Base-by-base conservation (phyloP, 1,140 invertebrate genomes). In the Aphaenogaster ashmeadi region DNA sequence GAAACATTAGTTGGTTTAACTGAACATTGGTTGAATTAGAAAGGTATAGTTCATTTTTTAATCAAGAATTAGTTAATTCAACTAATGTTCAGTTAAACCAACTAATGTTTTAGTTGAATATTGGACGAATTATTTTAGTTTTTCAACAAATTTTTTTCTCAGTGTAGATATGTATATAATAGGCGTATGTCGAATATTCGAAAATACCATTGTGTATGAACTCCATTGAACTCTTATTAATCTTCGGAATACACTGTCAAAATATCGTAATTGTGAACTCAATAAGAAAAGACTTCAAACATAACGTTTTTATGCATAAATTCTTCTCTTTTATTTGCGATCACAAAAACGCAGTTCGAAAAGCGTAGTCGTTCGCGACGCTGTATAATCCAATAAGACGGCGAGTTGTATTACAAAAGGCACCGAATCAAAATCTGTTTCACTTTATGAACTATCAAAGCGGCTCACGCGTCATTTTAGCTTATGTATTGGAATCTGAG, bases 341-440 rank as follows among this genome's bases (percentile, higher is more conserved):
- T 47, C 41, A 38, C 54, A 60, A 72, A 21, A 62, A n/a, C 8
- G 13, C 77, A 38, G 18, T 38, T 44, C 2, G 60, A 52, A 44
- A 64, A 62, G 56, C 27, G 58, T 18, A 47, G 27, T 7, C 67
- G 27, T 38, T 72, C 52, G 18, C 27, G 21, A 18, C 15, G 38
- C 27, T 41, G 41, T 21, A 18, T 54, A 74, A 89, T 44, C n/a
- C 71, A 75, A 88, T 80, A 92, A 77, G 86, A 86, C 85, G 72
- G 74, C 58, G 89, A 88, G 62, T 93, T 86, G 67, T 54, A 90
- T 93, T 94, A 93, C 92, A 90, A 93, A 93, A 89, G 93, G 69
- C 69, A 74, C 93, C 93, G 92, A 93, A 94, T 94, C 91, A 91
- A 92, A 91, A 91, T 92, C 87, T 90, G 87, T 91, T 89, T 91